phyloP scores from a whole-genome alignment of 2,797 vertebrate species.

The Glyptemys insculpta region DNA sequence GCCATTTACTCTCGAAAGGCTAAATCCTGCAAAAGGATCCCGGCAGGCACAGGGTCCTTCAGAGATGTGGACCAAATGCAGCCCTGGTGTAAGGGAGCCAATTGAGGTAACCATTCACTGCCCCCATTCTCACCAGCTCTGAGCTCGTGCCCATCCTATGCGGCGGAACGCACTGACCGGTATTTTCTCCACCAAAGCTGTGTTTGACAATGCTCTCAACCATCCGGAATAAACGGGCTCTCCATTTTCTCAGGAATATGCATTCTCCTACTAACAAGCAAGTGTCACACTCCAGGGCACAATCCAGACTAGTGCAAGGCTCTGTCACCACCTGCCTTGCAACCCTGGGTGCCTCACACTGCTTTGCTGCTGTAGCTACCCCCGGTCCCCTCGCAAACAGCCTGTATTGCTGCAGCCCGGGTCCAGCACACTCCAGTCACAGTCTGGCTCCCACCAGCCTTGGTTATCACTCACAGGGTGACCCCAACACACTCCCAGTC shows the following conservation, averaged over 20 bases:
- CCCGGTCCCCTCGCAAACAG: no score
- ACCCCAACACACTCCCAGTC: no score
- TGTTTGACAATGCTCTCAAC: not conserved
- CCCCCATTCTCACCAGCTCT: not conserved
- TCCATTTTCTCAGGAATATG: not conserved
- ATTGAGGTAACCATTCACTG: not conserved
- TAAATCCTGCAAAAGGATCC: not conserved
- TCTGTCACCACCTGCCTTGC: no score
- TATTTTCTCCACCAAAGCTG: not conserved
- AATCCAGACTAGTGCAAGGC: no score
- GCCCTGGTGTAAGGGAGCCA: not conserved
- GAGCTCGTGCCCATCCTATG: not conserved
- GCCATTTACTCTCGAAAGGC: rapidly evolving
- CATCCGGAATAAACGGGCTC: not conserved
- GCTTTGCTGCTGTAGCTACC: no score
- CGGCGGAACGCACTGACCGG: rapidly evolving
- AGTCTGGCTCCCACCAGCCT: no score
- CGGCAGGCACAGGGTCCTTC: not conserved
- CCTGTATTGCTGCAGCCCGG: no score
- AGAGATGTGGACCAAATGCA: no score
- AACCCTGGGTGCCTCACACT: no score
- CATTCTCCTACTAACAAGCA: not conserved
- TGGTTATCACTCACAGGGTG: no score
- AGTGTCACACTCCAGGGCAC: no score
- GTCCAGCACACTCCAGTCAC: no score